A percentile compares a stretch with the other conserved stretches of the same genome.
phyloP scores from a whole-genome alignment of 1,140 invertebrate species.

The Aricia agestis region DNA sequence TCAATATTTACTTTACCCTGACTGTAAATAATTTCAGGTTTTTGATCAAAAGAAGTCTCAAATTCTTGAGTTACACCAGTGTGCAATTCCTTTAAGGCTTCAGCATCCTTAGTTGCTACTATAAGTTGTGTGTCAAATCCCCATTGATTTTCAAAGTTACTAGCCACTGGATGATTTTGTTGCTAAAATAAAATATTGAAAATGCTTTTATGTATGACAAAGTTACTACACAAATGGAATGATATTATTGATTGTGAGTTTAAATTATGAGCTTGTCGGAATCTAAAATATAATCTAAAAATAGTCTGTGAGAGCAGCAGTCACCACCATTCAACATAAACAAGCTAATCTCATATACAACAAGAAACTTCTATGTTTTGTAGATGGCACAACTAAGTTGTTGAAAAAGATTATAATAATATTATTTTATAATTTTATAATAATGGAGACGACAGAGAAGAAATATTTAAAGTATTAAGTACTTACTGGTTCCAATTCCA shows the following conservation, averaged over 20 bases:
- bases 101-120: conserved; percentile 46
- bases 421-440: background rate
- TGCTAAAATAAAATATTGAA: conserved; percentile 31
- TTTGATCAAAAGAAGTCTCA: conserved; percentile 39
- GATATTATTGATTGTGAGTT: too few species aligned
- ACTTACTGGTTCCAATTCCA: conserved; percentile 22
- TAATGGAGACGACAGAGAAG: too few species aligned
- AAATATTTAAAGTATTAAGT: background rate
- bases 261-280: too few species aligned
- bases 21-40: background rate
- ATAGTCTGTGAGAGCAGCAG: too few species aligned
- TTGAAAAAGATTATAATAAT: too few species aligned
- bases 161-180: conserved; percentile 25
- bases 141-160: conserved; percentile 61
- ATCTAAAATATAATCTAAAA: too few species aligned
- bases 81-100: conserved; percentile 35
- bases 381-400: too few species aligned
- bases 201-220: too few species aligned
- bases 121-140: conserved; percentile 56
- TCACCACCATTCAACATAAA: too few species aligned
- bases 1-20: background rate
- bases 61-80: conserved; percentile 47
- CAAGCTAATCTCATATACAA: too few species aligned
- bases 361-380: too few species aligned
- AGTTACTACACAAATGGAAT: too few species aligned